Percentiles rank a stretch among this genome's conserved stretches.
phyloP scores from a whole-genome alignment of 2,797 vertebrate genomes.

The Parotocinclus haroldoi region DNA sequence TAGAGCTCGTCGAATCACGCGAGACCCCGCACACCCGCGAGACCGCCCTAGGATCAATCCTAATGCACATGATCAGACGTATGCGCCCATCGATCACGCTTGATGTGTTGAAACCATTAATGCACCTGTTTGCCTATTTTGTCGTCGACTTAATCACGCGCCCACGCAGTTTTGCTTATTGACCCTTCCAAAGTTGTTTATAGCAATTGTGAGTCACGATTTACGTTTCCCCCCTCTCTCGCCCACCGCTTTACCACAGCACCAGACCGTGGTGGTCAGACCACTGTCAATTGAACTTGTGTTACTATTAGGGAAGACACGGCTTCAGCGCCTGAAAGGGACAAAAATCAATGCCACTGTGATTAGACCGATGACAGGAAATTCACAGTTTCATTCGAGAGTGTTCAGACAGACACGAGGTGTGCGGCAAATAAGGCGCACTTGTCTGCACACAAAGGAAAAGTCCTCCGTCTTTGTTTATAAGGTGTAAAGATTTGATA shows the following conservation, averaged over 20 bases:
- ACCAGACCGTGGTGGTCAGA: conserved; percentile 85
- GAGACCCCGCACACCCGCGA: conserved; percentile 72
- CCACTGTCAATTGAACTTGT: conserved; percentile 82
- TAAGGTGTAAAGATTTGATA: conserved; percentile 52
- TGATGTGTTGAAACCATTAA: conserved; percentile 33
- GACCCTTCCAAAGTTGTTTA: conserved; percentile 40
- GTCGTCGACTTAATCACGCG: conserved; percentile 35
- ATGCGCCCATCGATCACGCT: conserved; percentile 35
- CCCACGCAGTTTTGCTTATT: conserved; percentile 26
- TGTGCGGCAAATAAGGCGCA: conserved; percentile 55
- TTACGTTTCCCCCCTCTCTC: conserved; percentile 10
- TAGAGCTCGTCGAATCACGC: conserved; percentile 79
- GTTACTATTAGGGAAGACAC: conserved; percentile 80
- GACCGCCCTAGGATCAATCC: conserved; percentile 74
- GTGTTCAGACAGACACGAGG: conserved; percentile 76
- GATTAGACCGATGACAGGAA: conserved; percentile 90
- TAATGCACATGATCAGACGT: conserved; percentile 74
- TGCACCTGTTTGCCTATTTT: conserved; percentile 41
- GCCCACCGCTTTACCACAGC: conserved; percentile 81
- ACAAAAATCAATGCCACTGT: conserved; percentile 82
- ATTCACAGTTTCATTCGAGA: conserved; percentile 83
- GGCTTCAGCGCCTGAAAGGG: conserved; percentile 75
- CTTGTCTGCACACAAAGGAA: conserved; percentile 60
- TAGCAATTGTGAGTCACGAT: conserved; percentile 38
- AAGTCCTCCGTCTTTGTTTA: conserved; percentile 57